These are phyloP conservation scores for Chloropsis hardwickii DNA, from an alignment of 2,113 vertebrate genomes.

Conservation along the genomic window DNA sequence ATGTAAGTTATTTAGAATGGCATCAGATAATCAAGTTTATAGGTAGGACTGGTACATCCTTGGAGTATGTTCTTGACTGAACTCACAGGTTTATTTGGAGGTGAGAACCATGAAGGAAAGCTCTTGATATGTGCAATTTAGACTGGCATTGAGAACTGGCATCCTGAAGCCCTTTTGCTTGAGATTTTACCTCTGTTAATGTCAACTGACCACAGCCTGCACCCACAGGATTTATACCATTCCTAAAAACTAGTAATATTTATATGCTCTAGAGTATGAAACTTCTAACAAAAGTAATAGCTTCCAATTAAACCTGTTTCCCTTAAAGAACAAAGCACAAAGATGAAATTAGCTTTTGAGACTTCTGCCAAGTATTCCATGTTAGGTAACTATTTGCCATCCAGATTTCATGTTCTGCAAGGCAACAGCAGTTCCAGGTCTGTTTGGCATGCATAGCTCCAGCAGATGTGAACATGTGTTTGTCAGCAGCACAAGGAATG, in stretches of 20 bases:
- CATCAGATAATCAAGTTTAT: not conserved
- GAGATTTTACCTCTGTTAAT: not conserved
- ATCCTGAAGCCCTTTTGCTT: not conserved
- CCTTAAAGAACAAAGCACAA: not conserved
- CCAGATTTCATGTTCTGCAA: not conserved
- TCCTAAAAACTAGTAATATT: not conserved
- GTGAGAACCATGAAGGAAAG: not conserved
- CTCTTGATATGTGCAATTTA: not conserved
- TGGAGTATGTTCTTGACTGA: not conserved
- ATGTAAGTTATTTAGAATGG: not conserved
- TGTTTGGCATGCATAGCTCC: not conserved
- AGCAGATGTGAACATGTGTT: not conserved
- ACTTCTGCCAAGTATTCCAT: not conserved
- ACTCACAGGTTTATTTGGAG: not conserved
- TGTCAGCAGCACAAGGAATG: not conserved
- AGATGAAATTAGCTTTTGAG: not conserved
- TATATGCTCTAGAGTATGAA: not conserved
- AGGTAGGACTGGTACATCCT: not conserved
- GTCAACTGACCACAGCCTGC: not conserved
- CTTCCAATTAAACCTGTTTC: not conserved
- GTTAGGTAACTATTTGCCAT: not conserved
- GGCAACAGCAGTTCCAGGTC: not conserved
- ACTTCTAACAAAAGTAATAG: not conserved
- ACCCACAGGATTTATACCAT: not conserved
- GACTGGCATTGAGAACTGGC: not conserved